Base-by-base conservation (phyloP, 2,888 invertebrate species). In the Cenopis cana region DNA sequence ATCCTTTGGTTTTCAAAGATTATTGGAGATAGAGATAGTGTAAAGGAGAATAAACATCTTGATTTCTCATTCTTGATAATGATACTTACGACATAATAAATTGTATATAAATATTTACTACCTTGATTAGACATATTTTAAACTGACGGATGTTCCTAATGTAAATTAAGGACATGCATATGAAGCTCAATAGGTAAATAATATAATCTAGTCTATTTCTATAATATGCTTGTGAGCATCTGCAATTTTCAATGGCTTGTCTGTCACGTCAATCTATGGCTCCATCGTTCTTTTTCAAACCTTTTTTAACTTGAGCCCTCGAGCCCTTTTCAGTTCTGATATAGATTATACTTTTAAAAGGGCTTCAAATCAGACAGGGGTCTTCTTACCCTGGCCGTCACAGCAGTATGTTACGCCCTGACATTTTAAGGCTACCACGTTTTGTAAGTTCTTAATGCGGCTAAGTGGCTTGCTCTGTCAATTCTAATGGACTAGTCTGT, bases 401-500 rank as follows among this genome's bases (percentile, higher is more conserved):
- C 71, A 72, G 68, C 68, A 68, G 55, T 72, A 78, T 78, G 77
- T 76, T 72, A 74, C 61, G 62, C 57, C 41, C 69, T 61, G 75
- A 69, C 73, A 62, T 61, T 57, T 72, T 60, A 49, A 49, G 17
- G 20, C 64, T 64, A 46, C 69, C 46, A 54, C 33, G 38, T 68
- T 68, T 75, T 76, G 72, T 76, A 60, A 54, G 24, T 59, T 73
- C 66, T 75, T 71, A 72, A 76, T 73, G 72, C 73, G 71, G 54
- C 62, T 71, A 72, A 69, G 76, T 79, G 76, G 75, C 72, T 69
- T 62, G 76, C 73, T 69, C 77, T 78, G 79, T 81, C 80, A 76
- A 76, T 76, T 73, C 76, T 80, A 82, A 82, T 82, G 81, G 81
- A 76, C 75, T 74, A n/a, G 61, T 67, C 66, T 56, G 54, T 67